Base-by-base conservation (phyloP, 2,888 invertebrate species). In the Heliconius sara region DNA sequence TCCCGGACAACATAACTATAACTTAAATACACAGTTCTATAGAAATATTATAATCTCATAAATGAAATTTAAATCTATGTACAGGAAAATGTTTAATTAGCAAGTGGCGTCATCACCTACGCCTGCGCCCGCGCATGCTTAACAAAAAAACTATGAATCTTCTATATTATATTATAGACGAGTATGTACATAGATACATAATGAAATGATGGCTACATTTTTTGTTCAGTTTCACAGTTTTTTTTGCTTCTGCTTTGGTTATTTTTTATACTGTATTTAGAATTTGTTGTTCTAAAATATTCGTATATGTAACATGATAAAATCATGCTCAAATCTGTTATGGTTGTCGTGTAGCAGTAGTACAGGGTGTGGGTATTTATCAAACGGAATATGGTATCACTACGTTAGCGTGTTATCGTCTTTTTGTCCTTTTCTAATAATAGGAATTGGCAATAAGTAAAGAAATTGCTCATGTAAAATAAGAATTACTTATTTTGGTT, bases 101-200 rank as follows among this genome's bases (percentile, higher is more conserved):
- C 66, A 76, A 72, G 80, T 91, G 90, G 91, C 89, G 90, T 89
- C 89, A 91, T 52, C 80, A 81, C 86, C 85, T 85, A 86, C 87
- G 85, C 84, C 82, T 70, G 76, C 83, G 78, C 77, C 73, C 66
- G 79, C 79, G 77, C 79, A 78, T n/a, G 67, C 72, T 73, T 16
- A 57, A 68, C 71, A 82, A 80, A 83, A 83, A 81, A 52, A 13
- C 34, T 66, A 70, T 39, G 66, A 80, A 78, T 82, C 80, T 79
- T 79, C 82, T 68, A 68, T 74, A 27, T 27, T 25, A 65, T 27
- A 27, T 5, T 25, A 3, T 27, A 25, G 13, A 12, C 5, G 12
- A 25, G 5, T 27, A 27, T 65, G 27, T 12, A 13, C 4, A 74
- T 74, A 71, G 68, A 65, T 12, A 25, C 4, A 74, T 74, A 71